Evolutionary conservation across 2,797 vertebrate genomes (phyloP), one percentile per base, ranked within the genome.

Genomic region (Hafferia zeledoni): DNA sequence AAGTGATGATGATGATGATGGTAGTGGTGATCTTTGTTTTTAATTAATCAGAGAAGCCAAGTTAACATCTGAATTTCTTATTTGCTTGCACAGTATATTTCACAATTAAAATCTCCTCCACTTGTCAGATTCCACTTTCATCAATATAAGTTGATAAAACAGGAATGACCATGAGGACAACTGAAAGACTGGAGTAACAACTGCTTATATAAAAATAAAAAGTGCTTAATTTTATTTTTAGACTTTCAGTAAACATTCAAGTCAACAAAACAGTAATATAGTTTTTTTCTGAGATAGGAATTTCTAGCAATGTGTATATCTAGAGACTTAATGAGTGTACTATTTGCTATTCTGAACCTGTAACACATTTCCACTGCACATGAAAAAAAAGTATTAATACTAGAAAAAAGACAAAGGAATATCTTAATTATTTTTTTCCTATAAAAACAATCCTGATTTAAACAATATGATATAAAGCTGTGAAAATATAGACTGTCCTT

Each of bases 151-250:
- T 65, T 83, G 39, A 47, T 56, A 94, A 91, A 87, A 61, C 61
- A 41, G 5, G 35, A 83, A 87, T 65, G 33, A 92, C 20, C 55
- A 13, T 63, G 83, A 76, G 89, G 23, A 43, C n/a, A 93, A 83
- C 27, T 76, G 44, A 89, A 94, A 76, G 16, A 52, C 60, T 87
- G 24, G 95, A 91, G 14, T 46, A 83, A 65, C 9, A 67, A 22
- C 55, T 74, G 85, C 91, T 91, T 79, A 87, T 61, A 37, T 43
- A 50, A 50, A 50, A 50, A 53, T 50, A 64, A 13, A 88, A 83
- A 87, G n/a, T 68, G 87, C 50, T 94, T 90, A 71, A 91, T 69
- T 37, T 83, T 74, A 89, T 64, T 93, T 93, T 94, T 68, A 77
- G 24, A 63, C 75, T 63, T 91, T 92, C 56, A 35, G 14, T 69